Evolutionary conservation across 2,888 invertebrate species (phyloP), one percentile per base, ranked within the genome.

Genomic region (Aethes cnicana): DNA sequence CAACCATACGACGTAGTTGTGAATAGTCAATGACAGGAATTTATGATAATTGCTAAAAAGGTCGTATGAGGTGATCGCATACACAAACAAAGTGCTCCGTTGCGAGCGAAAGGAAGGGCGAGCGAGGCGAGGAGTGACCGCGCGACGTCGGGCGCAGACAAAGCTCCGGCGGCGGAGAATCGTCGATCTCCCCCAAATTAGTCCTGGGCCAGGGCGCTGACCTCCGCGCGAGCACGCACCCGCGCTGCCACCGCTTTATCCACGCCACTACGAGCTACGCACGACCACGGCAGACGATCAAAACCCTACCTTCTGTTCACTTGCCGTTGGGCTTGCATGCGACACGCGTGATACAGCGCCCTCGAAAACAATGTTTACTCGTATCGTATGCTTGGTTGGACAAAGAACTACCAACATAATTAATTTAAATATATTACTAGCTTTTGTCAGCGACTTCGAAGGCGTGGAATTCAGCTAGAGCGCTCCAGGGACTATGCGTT

Each of bases 121-220:
- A 64, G 59, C 62, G 62, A 63, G n/a, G 53, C 64, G 62, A 54
- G 57, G 46, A 36, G 49, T 48, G 54, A 57, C 56, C 54, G 55
- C 55, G 65, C 62, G 69, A 64, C 69, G 72, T 62, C 71, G 73
- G 66, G 72, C 72, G 77, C 81, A 83, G 86, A 87, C 88, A 87
- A 87, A 85, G 87, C 81, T 72, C 68, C 76, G 73, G 66, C 78
- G 71, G 62, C 71, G 72, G 43, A 75, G 77, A 84, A 85, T 84
- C 88, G 87, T 76, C 85, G 87, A 81, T 86, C 87, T 85, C 84
- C 89, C 83, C 89, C 86, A 80, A 89, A 88, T 89, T 89, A 89
- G 87, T 88, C 86, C 86, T 86, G 87, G 76, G 80, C 80, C 78
- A 72, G 87, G 86, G 82, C 87, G 85, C 77, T 87, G 87, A 86